Base-by-base conservation (phyloP, 2,888 invertebrate species). In the Orthonychiurus folsomi region DNA sequence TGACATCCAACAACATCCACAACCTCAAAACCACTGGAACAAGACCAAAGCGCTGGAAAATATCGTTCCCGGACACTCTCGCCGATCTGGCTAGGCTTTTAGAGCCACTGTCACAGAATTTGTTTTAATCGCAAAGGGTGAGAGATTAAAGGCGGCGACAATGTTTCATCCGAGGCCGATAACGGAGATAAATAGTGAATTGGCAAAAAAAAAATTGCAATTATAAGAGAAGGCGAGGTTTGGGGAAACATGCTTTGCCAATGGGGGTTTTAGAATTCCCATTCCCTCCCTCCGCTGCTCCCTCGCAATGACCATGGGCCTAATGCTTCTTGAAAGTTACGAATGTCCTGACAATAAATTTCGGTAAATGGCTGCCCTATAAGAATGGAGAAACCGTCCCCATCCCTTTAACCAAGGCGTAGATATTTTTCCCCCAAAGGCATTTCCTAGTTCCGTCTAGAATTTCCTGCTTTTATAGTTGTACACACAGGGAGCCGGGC, bases 1-100 rank as follows among this genome's bases (percentile, higher is more conserved):
- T 50, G 56, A 59, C 59, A 59, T 28, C 59, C 59, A 61, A 37
- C 47, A n/a, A 59, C 37, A 63, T 63, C 54, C 59, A 63, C n/a
- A n/a, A n/a, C n/a, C n/a, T 62, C 62, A 62, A 62, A 56, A 58
- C 59, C 56, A 53, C 52, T 20, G n/a, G 52, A 21, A 28, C 15
- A n/a, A n/a, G n/a, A n/a, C n/a, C n/a, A n/a, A n/a, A n/a, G n/a
- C n/a, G n/a, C n/a, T n/a, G n/a, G n/a, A n/a, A n/a, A n/a, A n/a
- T n/a, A n/a, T n/a, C n/a, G n/a, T n/a, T n/a, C n/a, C n/a, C n/a
- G n/a, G n/a, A n/a, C n/a, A n/a, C n/a, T n/a, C n/a, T n/a, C n/a
- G n/a, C n/a, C n/a, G n/a, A n/a, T n/a, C n/a, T 37, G 37, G 9
- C 37, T 15, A 37, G 15, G 37, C 37, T 37, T 37, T 37, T 37